These are phyloP conservation scores for Epizoanthus fatuus DNA, from an alignment of 92 coral and sea anemone species.

Conservation along the genomic window DNA sequence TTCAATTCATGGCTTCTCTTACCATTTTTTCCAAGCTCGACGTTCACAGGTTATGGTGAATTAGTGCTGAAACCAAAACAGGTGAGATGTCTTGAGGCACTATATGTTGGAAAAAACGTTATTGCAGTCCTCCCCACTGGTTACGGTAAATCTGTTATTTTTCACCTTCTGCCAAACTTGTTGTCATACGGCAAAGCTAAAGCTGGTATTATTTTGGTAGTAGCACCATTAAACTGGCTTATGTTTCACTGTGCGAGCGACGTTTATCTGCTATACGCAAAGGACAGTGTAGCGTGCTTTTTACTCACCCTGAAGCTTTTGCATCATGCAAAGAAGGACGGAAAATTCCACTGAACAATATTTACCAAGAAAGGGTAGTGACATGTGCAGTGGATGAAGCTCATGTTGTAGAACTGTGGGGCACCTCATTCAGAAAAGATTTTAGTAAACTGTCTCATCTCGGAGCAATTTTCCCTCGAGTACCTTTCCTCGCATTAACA, in stretches of 20 bases:
- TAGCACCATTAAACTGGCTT: too few relatives aligned
- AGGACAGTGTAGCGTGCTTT: slow-evolving; percentile 12
- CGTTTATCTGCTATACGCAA: too few relatives aligned
- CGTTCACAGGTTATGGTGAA: not conserved
- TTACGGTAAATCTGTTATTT: not conserved
- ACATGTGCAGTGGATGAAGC: slow-evolving; percentile 63
- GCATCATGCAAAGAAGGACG: slow-evolving; percentile 64
- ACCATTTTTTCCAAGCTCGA: not conserved
- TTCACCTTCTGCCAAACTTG: not conserved
- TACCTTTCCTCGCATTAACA: slow-evolving; percentile 57
- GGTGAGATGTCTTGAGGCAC: not conserved
- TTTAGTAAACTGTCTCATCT: slow-evolving; percentile 57
- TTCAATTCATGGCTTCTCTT: not conserved
- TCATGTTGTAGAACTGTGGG: slow-evolving; percentile 69
- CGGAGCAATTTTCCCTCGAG: slow-evolving; percentile 43
- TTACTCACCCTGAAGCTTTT: slow-evolving; percentile 71
- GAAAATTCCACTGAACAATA: slow-evolving; percentile 20
- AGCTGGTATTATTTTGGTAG: not conserved
- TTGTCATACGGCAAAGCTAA: not conserved
- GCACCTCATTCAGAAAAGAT: slow-evolving; percentile 55
- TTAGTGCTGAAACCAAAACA: not conserved
- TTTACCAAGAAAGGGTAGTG: slow-evolving; percentile 24
- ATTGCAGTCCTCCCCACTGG: not conserved
- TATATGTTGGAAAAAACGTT: not conserved
- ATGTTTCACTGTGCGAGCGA: too few relatives aligned